Percentiles rank a stretch among this genome's conserved stretches.
phyloP scores from a whole-genome alignment of 92 coral and sea anemone genomes.

The Phenganax marumi region DNA sequence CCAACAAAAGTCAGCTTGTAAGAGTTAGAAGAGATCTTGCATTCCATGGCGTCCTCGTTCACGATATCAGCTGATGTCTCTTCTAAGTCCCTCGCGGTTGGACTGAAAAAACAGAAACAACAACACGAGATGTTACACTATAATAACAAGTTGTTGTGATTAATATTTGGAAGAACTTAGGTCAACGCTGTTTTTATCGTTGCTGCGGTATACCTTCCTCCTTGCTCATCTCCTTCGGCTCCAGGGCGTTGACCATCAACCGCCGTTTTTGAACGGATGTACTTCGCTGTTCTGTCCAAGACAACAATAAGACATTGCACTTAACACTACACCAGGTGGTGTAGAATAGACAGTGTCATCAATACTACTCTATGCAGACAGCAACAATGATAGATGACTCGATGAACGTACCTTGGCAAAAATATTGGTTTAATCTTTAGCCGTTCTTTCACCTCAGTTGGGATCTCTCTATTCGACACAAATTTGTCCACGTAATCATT shows the following conservation, averaged over 20 bases:
- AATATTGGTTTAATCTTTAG: constrained; percentile 89
- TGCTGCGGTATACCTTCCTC: not conserved
- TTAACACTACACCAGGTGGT: constrained; percentile 20
- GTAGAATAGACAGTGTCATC: constrained; percentile 26
- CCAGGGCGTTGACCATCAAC: constrained; percentile 9
- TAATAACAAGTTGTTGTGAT: not conserved
- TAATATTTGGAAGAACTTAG: too few species aligned
- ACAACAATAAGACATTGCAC: not conserved
- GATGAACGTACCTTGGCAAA: constrained; percentile 69
- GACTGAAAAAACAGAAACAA: constrained; percentile 54
- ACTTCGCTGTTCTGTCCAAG: constrained; percentile 22
- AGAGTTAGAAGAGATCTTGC: constrained; percentile 88
- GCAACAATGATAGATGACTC: not conserved
- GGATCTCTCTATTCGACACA: constrained; percentile 89
- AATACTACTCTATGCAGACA: constrained; percentile 29
- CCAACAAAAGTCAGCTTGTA: constrained; percentile 89
- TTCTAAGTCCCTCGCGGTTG: constrained; percentile 76
- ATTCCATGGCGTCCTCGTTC: constrained; percentile 84
- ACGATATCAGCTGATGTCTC: constrained; percentile 84
- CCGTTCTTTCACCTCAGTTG: constrained; percentile 91
- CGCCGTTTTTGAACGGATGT: constrained; percentile 35
- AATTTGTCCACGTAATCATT: constrained; percentile 95
- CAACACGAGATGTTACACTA: constrained; percentile 5
- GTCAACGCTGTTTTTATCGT: too few species aligned
- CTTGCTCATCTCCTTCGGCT: constrained; percentile 10